Conservation (phyloP, 1,140 invertebrate species). For the Drosophila bocki region DNA sequence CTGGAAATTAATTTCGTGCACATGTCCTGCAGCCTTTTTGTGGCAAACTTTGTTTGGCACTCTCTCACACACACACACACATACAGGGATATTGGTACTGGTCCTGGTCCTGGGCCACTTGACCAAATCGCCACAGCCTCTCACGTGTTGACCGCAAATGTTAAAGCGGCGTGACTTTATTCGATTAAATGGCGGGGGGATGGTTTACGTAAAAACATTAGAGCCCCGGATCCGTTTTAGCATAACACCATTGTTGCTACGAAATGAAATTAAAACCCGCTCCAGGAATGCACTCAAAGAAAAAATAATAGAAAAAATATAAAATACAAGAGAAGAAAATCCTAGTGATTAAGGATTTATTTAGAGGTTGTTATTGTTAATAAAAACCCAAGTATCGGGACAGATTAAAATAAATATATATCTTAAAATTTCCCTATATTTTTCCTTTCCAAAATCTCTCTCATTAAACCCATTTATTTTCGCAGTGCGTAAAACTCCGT, state of each 20-base stretch:
- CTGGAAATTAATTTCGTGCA: slow-evolving; percentile 79
- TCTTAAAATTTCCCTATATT: background rate
- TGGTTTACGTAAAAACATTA: slow-evolving; percentile 73
- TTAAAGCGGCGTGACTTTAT: slow-evolving; percentile 79
- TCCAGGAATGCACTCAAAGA: background rate
- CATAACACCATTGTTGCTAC: slow-evolving; percentile 62
- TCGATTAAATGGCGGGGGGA: slow-evolving; percentile 63
- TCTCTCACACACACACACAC: slow-evolving; percentile 5
- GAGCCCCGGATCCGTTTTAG: slow-evolving; percentile 43
- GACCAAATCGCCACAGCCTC: slow-evolving; percentile 24
- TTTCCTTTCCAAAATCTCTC: background rate
- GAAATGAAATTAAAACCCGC: slow-evolving; percentile 72
- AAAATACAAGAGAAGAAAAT: background rate
- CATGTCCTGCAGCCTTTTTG: slow-evolving; percentile 76
- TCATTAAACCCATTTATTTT: background rate
- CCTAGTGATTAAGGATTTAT: background rate
- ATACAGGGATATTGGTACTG: slow-evolving; percentile 26
- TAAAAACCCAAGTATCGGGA: no score
- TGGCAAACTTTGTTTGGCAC: slow-evolving; percentile 55
- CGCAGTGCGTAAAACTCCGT: slow-evolving; percentile 12
- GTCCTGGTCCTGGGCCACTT: slow-evolving; percentile 30
- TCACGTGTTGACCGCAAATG: slow-evolving; percentile 65
- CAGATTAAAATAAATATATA: background rate
- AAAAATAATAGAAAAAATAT: background rate
- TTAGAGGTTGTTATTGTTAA: background rate